These are phyloP conservation scores for Argyrosomus regius DNA, from an alignment of 2,797 vertebrate genomes.

Conservation along the genomic window DNA sequence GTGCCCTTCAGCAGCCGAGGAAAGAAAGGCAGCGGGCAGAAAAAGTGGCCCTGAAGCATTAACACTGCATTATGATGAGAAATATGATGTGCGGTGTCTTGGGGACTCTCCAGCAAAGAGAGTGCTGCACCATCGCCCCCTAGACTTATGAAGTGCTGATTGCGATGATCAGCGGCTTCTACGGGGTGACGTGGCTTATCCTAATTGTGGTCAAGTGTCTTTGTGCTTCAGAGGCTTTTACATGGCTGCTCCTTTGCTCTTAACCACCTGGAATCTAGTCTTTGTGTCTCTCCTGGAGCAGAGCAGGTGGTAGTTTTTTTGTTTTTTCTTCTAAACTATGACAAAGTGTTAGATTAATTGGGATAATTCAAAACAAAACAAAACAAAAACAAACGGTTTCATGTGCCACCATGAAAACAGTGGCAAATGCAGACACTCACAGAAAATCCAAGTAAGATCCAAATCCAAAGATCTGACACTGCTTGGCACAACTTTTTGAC, in stretches of 20 bases:
- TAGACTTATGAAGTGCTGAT: conserved; percentile 48
- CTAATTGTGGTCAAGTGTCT: conserved; percentile 58
- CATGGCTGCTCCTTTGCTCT: background rate
- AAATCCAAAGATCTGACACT: background rate
- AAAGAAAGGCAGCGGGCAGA: conserved; percentile 51
- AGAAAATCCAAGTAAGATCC: conserved; percentile 9
- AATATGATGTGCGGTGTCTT: conserved; percentile 64
- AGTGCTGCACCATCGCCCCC: conserved; percentile 23
- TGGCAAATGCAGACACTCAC: conserved; percentile 11
- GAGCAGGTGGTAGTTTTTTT: conserved; percentile 6
- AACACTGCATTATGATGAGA: conserved; percentile 74
- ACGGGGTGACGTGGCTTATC: conserved; percentile 18
- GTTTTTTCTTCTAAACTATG: background rate
- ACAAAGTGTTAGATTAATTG: conserved; percentile 12
- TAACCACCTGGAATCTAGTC: conserved; percentile 4
- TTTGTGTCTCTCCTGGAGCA: background rate
- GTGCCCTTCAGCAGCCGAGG: conserved; percentile 68
- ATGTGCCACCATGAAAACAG: background rate
- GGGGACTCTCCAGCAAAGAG: conserved; percentile 47
- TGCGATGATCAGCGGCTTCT: conserved; percentile 47
- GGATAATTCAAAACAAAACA: background rate
- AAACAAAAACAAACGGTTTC: too few relatives aligned
- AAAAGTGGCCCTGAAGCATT: conserved; percentile 67
- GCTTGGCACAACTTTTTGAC: background rate
- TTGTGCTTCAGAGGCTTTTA: conserved; percentile 29